Evolutionary conservation across 2,888 invertebrate species (phyloP).

Genomic region (Operophtera brumata): DNA sequence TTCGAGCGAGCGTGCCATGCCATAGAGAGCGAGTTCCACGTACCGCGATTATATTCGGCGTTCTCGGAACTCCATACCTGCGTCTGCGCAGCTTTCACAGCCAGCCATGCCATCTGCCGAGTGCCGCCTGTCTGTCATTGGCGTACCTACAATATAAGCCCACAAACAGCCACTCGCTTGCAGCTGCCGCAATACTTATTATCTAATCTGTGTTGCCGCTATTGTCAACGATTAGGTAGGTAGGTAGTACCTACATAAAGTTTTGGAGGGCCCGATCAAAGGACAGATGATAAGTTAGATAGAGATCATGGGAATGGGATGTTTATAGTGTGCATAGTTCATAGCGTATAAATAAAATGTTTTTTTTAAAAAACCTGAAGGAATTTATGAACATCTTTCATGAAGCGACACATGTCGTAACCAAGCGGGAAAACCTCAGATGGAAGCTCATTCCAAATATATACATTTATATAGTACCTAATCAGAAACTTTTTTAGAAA

Average conservation of each 20-base stretch:
- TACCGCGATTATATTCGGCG: constrained; percentile 75
- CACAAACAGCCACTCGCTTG: constrained; percentile 29
- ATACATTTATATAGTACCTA: too few species aligned
- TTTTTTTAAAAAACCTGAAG: too few species aligned
- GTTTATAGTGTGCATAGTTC: too few species aligned
- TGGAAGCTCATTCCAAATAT: too few species aligned
- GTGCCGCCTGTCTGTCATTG: constrained; percentile 56
- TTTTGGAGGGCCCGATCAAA: neutral
- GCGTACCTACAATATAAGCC: constrained; percentile 27
- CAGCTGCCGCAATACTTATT: constrained; percentile 48
- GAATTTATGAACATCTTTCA: too few species aligned
- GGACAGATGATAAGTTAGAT: neutral
- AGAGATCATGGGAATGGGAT: too few species aligned
- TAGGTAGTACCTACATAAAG: too few species aligned
- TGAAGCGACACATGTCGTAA: too few species aligned
- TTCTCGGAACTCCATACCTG: constrained; percentile 77
- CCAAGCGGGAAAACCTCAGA: too few species aligned
- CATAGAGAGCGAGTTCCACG: constrained; percentile 70
- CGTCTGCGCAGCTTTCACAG: constrained; percentile 67
- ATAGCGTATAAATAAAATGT: neutral
- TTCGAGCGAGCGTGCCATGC: constrained; percentile 45
- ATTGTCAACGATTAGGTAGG: constrained; percentile 18
- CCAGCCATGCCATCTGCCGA: constrained; percentile 66
- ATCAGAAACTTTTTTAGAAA: too few species aligned
- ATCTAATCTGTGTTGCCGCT: too few species aligned